Percentiles rank a stretch among this genome's conserved stretches.
phyloP scores from a whole-genome alignment of 2,797 vertebrate species.

The Hirundo rustica region DNA sequence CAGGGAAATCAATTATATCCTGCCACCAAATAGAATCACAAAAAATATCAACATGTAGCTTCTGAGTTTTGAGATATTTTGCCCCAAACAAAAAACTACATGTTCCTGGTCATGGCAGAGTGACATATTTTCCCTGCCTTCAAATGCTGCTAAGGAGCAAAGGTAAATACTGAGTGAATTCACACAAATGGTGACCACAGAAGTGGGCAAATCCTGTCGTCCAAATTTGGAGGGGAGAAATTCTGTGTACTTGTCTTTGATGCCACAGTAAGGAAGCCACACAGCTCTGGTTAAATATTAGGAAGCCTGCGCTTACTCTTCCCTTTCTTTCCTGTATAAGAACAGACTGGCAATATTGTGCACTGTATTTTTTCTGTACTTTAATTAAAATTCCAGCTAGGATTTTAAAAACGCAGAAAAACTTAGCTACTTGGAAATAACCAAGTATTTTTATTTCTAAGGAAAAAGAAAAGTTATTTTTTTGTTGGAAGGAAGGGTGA shows the following conservation, averaged over 20 bases:
- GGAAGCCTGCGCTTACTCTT: not conserved
- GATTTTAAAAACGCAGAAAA: not conserved
- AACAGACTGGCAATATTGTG: not conserved
- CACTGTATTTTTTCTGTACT: not conserved
- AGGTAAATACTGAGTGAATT: not conserved
- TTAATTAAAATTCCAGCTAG: not conserved
- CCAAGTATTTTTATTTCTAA: not conserved
- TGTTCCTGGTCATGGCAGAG: not conserved
- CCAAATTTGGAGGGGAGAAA: not conserved
- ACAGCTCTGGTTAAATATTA: not conserved
- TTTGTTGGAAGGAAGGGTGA: not conserved
- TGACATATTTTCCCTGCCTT: not conserved
- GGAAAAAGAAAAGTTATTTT: rapidly evolving
- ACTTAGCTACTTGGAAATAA: not conserved
- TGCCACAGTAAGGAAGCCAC: not conserved
- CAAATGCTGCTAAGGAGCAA: not conserved
- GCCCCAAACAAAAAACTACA: not conserved
- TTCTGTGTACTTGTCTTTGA: not conserved
- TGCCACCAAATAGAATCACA: not conserved
- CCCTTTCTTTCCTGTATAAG: not conserved
- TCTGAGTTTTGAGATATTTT: not conserved
- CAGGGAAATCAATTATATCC: not conserved
- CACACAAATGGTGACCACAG: not conserved
- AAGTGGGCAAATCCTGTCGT: not conserved
- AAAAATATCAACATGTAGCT: not conserved